Base-by-base conservation (phyloP, 2,113 vertebrate genomes). In the Dermatemys mawii region DNA sequence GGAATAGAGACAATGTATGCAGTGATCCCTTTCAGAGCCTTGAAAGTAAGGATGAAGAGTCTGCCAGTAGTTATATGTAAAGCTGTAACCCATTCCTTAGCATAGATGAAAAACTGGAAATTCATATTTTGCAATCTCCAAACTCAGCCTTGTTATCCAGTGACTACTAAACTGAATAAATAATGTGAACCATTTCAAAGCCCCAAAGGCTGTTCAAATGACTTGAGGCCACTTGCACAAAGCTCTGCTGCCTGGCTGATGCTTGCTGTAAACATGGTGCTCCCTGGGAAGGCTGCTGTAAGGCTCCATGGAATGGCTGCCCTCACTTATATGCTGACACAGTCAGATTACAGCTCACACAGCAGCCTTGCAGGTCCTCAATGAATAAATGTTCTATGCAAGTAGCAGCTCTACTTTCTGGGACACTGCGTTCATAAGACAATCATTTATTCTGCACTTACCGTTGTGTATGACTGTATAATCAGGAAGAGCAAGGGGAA, bases 141-240 rank as follows among this genome's bases (percentile, higher is more conserved):
- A 88, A 73, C 63, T 86, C 89, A 93, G 90, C 87, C 94, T 95
- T 93, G 81, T 94, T 95, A 94, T 96, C 94, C 83, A 82, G 60
- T 89, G 85, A 82, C 78, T 93, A 57, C 88, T 92, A 91, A 88
- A n/a, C 48, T 81, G 96, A 96, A 93, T 95, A 94, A 95, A 93
- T 94, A 95, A 84, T 21, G 50, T 67, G 86, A 95, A 57, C 87
- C 53, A 88, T 94, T 97, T 97, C 95, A 97, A 97, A 88, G 5
- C 81, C 83, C 88, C 78, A 76, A 86, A 94, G 92, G 81, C 84
- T 97, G 81, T 91, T 95, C 5, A 0, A 86, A 93, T 94, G 92
- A 97, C 90, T 96, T 89, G 51, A 89, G 76, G 48, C 89, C 90
- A 97, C 91, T 90, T 80, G 90, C 86, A 89, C 88, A 38, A 92